Evolutionary conservation across 2,888 invertebrate species (phyloP).

Genomic region (Incurvaria masculella): DNA sequence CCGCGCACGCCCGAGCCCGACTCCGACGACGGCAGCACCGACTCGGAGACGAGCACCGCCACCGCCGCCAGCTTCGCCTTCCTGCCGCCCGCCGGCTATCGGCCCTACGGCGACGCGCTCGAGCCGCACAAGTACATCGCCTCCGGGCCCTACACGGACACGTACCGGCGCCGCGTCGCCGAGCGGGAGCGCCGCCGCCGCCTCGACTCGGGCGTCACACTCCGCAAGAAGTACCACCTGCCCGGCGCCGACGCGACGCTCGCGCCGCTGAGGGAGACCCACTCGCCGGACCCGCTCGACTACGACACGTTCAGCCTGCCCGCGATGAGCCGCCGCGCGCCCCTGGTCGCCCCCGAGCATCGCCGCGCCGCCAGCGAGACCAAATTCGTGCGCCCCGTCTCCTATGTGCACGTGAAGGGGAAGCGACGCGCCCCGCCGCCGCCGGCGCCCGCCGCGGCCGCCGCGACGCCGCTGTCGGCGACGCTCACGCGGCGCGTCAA

Average conservation of each 20-base stretch:
- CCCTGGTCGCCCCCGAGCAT: conserved; percentile 20
- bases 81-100: conserved; percentile 55
- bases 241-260: conserved; percentile 24
- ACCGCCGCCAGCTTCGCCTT: conserved; percentile 72
- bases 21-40: conserved; percentile 50
- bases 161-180: conserved; percentile 59
- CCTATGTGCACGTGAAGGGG: conserved; percentile 66
- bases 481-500: conserved; percentile 32
- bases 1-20: conserved; percentile 10
- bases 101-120: conserved; percentile 28
- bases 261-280: not conserved
- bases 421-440: conserved; percentile 73
- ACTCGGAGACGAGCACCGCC: conserved; percentile 67
- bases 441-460: conserved; percentile 42
- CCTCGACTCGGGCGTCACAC: conserved; percentile 57
- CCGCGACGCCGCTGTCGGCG: conserved; percentile 29
- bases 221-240: conserved; percentile 63
- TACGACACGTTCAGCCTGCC: conserved; percentile 44
- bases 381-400: conserved; percentile 54
- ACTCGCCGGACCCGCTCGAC: conserved; percentile 15
- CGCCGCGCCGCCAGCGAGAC: conserved; percentile 63
- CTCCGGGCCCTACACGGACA: conserved; percentile 59
- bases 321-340: conserved; percentile 22
- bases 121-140: conserved; percentile 41
- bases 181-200: conserved; percentile 58